These are phyloP conservation scores for Pterostichus madidus DNA, from an alignment of 2,888 invertebrate genomes.

Conservation along the genomic window DNA sequence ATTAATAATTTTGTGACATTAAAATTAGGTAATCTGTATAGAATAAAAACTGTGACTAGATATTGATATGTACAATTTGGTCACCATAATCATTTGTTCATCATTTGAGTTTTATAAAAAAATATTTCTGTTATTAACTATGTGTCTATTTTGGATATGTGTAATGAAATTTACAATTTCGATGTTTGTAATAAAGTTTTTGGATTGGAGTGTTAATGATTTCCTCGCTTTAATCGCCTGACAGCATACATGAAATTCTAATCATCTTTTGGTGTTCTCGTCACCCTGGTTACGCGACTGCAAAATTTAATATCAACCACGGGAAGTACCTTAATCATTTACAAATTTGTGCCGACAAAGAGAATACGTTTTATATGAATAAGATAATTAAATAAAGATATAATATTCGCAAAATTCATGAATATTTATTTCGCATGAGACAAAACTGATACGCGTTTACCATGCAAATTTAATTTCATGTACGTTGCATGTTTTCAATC, in stretches of 20 bases:
- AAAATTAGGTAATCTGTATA: too few relatives aligned
- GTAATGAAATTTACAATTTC: background rate
- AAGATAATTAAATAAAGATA: constrained; percentile 57
- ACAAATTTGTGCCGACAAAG: constrained; percentile 57
- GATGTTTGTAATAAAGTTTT: constrained; percentile 32
- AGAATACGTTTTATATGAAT: constrained; percentile 31
- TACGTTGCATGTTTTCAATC: constrained; percentile 42
- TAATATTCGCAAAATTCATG: constrained; percentile 54
- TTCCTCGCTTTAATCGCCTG: constrained; percentile 23
- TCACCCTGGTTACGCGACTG: constrained; percentile 4
- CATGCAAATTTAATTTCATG: constrained; percentile 52
- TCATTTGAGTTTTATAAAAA: too few relatives aligned
- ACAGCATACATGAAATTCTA: constrained; percentile 39
- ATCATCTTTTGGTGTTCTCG: constrained; percentile 26
- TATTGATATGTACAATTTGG: too few relatives aligned
- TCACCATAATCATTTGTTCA: too few relatives aligned
- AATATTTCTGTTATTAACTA: too few relatives aligned
- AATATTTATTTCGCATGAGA: constrained; percentile 51
- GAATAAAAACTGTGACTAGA: too few relatives aligned
- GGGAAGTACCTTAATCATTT: constrained; percentile 38
- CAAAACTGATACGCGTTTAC: constrained; percentile 43
- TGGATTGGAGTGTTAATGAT: constrained; percentile 24
- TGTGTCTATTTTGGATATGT: too few relatives aligned
- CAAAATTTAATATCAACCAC: constrained; percentile 48
- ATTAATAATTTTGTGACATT: too few relatives aligned